Evolutionary conservation across 2,888 invertebrate genomes (phyloP), one percentile per base, ranked within the genome.

Genomic region (Epistrophella euchroma): DNA sequence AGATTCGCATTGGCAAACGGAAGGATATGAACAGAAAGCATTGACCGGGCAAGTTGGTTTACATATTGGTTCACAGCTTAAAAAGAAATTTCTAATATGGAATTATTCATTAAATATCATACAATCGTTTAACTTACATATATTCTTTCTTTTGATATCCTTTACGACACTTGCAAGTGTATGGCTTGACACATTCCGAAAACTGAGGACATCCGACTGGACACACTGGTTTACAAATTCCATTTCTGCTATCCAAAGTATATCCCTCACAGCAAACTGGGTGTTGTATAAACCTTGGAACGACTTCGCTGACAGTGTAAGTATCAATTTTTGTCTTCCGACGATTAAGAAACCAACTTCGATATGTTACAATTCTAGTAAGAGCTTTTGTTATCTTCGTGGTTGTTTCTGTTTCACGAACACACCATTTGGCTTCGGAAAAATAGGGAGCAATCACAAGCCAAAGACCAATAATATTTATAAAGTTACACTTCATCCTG

Each of bases 241-340:
- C 88, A 15, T 89, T 90, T 17, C 89, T 89, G 0, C 75, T 70
- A 0, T 90, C 88, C 19, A 91, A 47, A 17, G 88, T 88, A 73
- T 89, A 92, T 5, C 95, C 95, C 4, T 92, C 90, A 50, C 93
- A 92, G 89, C 96, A 96, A 11, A 66, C 71, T n/a, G 19, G 43
- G 0, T n/a, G 47, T 11, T 75, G n/a, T 22, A 56, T 74, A 7
- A 4, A 19, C 11, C 2, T 19, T 6, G 78, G 66, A 28, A 58
- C 5, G 2, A 11, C 1, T 25, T 64, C 43, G 0, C 32, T 19
- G 6, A 15, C 19, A 10, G 2, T 9, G 28, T 56, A 74, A 1
- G 45, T 28, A 47, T 40, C 25, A 4, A 3, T 15, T 43, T 64
- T 62, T 6, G 1, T n/a, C 32, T 19, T 11, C 5, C 15, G 4